Conservation (phyloP, 2,113 vertebrate genomes). For the Trematocara unimaculatum region DNA sequence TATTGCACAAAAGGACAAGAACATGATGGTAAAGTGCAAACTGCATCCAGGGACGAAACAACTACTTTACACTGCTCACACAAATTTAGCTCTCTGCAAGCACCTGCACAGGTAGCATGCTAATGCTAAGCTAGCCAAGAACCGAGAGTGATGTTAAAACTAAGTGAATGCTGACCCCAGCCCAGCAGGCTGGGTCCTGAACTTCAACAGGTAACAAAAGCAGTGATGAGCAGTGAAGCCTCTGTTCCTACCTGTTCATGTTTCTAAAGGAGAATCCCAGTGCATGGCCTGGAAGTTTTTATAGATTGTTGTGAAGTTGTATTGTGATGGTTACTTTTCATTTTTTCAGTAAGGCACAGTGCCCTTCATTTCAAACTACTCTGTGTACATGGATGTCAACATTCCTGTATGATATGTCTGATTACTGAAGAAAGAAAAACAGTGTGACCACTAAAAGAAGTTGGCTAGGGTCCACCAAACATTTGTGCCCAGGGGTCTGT, state of each 20-base stretch:
- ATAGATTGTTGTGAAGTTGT: background rate
- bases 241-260: background rate
- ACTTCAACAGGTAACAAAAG: background rate
- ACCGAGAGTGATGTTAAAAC: background rate
- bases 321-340: background rate
- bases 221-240: background rate
- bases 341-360: background rate
- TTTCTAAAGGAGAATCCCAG: background rate
- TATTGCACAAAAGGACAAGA: background rate
- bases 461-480: background rate
- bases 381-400: background rate
- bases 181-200: background rate
- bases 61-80: background rate
- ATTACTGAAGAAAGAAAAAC: background rate
- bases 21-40: background rate
- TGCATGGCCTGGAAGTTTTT: background rate
- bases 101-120: background rate
- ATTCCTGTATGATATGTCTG: background rate
- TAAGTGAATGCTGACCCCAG: background rate
- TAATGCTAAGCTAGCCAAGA: background rate
- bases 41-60: background rate
- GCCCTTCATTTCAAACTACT: background rate
- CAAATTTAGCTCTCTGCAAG: background rate
- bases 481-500: background rate
- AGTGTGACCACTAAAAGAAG: background rate